Evolutionary conservation across 2,888 invertebrate species (phyloP), one percentile per base, ranked within the genome.

Genomic region (Nymphalis c-album): DNA sequence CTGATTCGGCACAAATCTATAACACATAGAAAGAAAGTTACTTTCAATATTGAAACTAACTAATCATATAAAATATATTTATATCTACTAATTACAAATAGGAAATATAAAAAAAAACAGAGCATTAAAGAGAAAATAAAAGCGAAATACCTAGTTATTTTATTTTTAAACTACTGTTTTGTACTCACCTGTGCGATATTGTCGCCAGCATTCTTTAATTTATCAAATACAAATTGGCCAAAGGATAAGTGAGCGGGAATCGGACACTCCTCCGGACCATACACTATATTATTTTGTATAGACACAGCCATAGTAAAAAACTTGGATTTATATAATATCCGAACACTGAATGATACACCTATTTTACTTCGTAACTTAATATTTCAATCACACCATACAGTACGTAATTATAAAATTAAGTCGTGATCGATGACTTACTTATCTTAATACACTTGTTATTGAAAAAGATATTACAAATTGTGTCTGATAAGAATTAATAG

Each of bases 1-100:
- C 94, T 3, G 94, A 94, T 69, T 93, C 90, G 17, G 91, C 93
- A 84, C 94, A 94, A 70, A 95, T 85, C 95, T 95, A 75, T 79
- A 81, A 66, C 1, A 55, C 6, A 31, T 31, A 26, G 16, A 53
- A 16, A n/a, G 18, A 18, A 48, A 26, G 13, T 53, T 53, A 20
- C 20, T 18, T 53, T 26, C 7, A 53, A 16, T 20, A 20, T 53
- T 13, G 7, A 22, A 22, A 53, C 20, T 45, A 31, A 67, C 40
- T 13, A 13, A 40, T 40, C 10, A 40, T 13, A 40, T 40, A 40
- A 40, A 4, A 40, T 40, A 13, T 13, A 13, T 40, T n/a, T n/a
- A 40, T 13, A 40, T 8, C 13, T 40, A 40, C 40, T 13, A 40
- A 13, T 40, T 40, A 40, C 13, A 40, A 40, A 40, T 13, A 40